Percentiles rank a stretch among this genome's conserved stretches.
Conservation (phyloP, 2,888 invertebrate species). For the Melanotus villosus region DNA sequence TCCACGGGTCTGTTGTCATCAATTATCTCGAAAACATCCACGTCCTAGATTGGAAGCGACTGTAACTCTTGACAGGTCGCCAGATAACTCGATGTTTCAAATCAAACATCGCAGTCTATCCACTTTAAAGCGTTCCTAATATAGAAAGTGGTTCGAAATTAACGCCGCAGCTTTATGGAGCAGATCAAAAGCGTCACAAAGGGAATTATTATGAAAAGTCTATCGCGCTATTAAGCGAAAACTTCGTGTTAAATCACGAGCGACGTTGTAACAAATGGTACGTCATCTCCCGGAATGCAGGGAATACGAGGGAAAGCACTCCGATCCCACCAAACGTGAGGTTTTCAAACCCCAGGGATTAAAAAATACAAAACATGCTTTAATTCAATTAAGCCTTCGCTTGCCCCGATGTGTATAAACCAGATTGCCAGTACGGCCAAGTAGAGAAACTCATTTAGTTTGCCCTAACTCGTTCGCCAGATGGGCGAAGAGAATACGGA, state of each 20-base stretch:
- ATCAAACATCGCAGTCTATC: slow-evolving; percentile 24
- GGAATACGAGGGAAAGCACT: slow-evolving; percentile 32
- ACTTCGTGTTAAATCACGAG: slow-evolving; percentile 29
- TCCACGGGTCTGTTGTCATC: slow-evolving; percentile 21
- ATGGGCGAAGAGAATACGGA: slow-evolving; percentile 32
- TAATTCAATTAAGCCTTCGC: slow-evolving; percentile 48
- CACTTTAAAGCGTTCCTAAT: slow-evolving; percentile 28
- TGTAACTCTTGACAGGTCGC: slow-evolving; percentile 24
- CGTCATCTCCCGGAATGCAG: slow-evolving; percentile 27
- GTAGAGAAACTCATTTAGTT: slow-evolving; percentile 40
- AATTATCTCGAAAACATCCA: slow-evolving; percentile 15
- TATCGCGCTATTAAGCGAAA: slow-evolving; percentile 30
- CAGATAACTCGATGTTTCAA: slow-evolving; percentile 23
- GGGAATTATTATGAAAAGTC: slow-evolving; percentile 35
- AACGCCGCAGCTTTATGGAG: slow-evolving; percentile 27
- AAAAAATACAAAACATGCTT: slow-evolving; percentile 48
- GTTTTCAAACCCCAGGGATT: slow-evolving; percentile 42
- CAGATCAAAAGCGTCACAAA: slow-evolving; percentile 28
- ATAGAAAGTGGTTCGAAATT: slow-evolving; percentile 24
- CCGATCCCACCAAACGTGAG: slow-evolving; percentile 29
- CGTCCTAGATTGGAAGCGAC: slow-evolving; percentile 16
- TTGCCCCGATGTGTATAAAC: slow-evolving; percentile 42
- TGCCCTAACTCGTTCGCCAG: slow-evolving; percentile 29
- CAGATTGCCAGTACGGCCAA: slow-evolving; percentile 37
- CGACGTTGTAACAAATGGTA: slow-evolving; percentile 33